A percentile compares a stretch with the other conserved stretches of the same genome.
Conservation (phyloP, 53 echinoderm and acorn worm species). For the Crossaster papposus region DNA sequence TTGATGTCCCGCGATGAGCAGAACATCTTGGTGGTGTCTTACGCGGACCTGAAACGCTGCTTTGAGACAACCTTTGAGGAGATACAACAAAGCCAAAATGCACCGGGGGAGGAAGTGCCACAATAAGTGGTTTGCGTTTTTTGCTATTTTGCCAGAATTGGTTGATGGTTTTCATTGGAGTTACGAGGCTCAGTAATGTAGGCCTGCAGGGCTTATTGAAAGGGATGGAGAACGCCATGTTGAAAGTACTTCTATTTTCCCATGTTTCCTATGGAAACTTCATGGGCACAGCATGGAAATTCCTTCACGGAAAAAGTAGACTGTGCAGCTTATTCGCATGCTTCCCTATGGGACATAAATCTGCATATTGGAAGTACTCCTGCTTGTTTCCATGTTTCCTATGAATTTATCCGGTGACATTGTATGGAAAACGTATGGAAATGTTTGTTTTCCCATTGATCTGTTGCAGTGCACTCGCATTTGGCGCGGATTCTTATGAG, state of each 20-base stretch:
- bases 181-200: neutral
- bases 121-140: neutral
- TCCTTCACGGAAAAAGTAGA: neutral
- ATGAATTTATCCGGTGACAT: neutral
- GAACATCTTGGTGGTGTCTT: conserved; percentile 88
- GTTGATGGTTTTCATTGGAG: too few species aligned
- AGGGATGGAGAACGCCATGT: too few species aligned
- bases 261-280: too few species aligned
- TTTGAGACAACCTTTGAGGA: conserved; percentile 93
- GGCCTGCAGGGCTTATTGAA: neutral
- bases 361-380: neutral
- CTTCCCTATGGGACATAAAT: neutral
- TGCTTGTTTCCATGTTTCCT: neutral
- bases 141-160: too few species aligned
- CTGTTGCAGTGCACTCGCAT: neutral
- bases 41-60: conserved; percentile 83
- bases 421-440: neutral
- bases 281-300: too few species aligned
- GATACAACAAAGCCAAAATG: conserved; percentile 70
- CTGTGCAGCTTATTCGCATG: neutral
- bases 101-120: conserved; percentile 30
- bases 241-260: too few species aligned
- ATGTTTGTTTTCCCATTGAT: neutral
- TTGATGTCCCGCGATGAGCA: conserved; percentile 96
- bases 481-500: neutral